Evolutionary conservation across 2,888 invertebrate genomes (phyloP).

Genomic region (Neria commutata): DNA sequence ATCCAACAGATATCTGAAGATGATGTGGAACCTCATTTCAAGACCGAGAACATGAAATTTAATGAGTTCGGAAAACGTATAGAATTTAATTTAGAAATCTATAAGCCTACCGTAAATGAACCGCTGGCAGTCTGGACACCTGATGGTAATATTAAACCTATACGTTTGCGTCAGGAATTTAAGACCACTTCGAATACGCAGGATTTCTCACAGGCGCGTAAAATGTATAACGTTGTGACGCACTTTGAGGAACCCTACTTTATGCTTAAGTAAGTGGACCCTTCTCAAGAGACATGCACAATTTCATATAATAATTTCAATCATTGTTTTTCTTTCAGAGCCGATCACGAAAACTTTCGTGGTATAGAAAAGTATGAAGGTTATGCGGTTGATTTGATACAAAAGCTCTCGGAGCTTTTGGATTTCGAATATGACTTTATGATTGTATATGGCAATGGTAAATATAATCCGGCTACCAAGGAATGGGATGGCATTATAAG

Average conservation of each 20-base stretch:
- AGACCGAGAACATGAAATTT: conserved; percentile 66
- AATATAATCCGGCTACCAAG: conserved; percentile 71
- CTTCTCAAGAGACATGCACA: background rate
- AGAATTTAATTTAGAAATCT: conserved; percentile 64
- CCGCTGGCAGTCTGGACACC: conserved; percentile 60
- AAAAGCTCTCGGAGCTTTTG: conserved; percentile 74
- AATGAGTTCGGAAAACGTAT: conserved; percentile 68
- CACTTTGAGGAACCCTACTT: conserved; percentile 78
- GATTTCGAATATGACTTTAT: conserved; percentile 75
- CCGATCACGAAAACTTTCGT: conserved; percentile 64
- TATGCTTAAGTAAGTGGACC: conserved; percentile 62
- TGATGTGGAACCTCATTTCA: conserved; percentile 67
- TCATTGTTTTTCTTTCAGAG: conserved; percentile 37
- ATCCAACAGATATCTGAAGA: conserved; percentile 70
- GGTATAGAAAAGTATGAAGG: conserved; percentile 79
- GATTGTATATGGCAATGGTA: conserved; percentile 75
- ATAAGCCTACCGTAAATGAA: conserved; percentile 58
- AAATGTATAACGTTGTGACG: conserved; percentile 74
- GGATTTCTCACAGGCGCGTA: conserved; percentile 65
- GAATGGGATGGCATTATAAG: conserved; percentile 82
- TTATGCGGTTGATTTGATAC: conserved; percentile 88
- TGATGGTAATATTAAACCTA: conserved; percentile 43
- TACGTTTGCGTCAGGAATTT: conserved; percentile 34
- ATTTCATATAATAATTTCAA: background rate
- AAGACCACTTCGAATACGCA: conserved; percentile 49